phyloP scores from a whole-genome alignment of 2,113 vertebrate species.

The Oxyura jamaicensis region DNA sequence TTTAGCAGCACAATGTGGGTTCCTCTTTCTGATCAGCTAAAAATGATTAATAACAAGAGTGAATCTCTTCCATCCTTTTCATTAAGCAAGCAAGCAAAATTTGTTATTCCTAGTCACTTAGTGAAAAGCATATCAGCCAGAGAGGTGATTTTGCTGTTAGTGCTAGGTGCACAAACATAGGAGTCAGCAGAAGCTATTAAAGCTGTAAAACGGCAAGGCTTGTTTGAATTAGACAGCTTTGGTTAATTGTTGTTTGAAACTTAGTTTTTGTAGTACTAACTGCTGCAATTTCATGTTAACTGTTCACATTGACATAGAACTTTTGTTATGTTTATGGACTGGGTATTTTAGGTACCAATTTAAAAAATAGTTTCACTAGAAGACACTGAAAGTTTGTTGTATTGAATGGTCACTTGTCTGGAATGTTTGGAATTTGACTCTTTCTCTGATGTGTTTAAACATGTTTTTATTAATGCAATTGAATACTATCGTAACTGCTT shows the following conservation, averaged over 20 bases:
- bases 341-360: background rate
- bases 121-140: background rate
- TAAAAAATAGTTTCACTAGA: background rate
- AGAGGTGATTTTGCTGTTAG: background rate
- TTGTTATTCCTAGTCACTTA: background rate
- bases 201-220: background rate
- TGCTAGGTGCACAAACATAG: background rate
- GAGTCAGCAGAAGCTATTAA: background rate
- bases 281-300: background rate
- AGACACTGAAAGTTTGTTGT: background rate
- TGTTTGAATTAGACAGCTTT: constrained; percentile 36
- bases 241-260: constrained; percentile 17
- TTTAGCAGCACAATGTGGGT: background rate
- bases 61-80: background rate
- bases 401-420: background rate
- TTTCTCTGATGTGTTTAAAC: background rate
- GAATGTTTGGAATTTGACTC: background rate
- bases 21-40: background rate
- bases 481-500: background rate
- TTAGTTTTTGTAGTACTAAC: constrained; percentile 6
- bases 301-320: background rate
- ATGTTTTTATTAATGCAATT: background rate
- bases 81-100: background rate
- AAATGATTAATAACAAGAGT: background rate
- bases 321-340: background rate